Conservation (phyloP, 2,113 vertebrate genomes). For the Camelus bactrianus region DNA sequence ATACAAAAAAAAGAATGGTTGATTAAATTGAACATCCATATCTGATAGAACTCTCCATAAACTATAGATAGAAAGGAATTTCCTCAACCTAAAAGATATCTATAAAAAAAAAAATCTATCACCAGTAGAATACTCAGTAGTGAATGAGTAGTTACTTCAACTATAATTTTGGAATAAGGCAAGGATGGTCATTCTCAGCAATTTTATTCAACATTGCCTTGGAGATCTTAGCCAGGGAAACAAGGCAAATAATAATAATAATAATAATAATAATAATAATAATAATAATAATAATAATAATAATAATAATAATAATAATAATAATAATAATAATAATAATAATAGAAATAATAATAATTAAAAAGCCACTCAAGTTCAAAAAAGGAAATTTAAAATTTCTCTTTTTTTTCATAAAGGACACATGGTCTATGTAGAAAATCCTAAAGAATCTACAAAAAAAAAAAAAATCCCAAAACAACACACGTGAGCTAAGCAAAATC, state of each 20-base stretch:
- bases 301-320: not conserved
- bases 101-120: not conserved
- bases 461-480: not conserved
- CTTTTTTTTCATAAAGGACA: not conserved
- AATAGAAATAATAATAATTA: not conserved
- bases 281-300: not conserved
- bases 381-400: not conserved
- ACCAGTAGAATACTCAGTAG: not conserved
- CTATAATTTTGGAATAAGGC: not conserved
- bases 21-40: not conserved
- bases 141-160: not conserved
- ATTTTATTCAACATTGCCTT: not conserved
- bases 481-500: not conserved
- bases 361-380: not conserved
- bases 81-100: not conserved
- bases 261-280: not conserved
- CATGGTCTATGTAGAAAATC: not conserved
- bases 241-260: conserved; percentile 20
- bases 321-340: not conserved
- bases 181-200: not conserved
- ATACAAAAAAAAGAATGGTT: not conserved
- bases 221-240: not conserved
- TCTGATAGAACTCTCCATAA: not conserved
- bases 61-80: not conserved
- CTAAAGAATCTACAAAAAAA: not conserved